A percentile compares a stretch with the other conserved stretches of the same genome.
These are phyloP conservation scores for Synchiropus splendidus DNA, from an alignment of 2,113 vertebrate species.

Conservation along the genomic window DNA sequence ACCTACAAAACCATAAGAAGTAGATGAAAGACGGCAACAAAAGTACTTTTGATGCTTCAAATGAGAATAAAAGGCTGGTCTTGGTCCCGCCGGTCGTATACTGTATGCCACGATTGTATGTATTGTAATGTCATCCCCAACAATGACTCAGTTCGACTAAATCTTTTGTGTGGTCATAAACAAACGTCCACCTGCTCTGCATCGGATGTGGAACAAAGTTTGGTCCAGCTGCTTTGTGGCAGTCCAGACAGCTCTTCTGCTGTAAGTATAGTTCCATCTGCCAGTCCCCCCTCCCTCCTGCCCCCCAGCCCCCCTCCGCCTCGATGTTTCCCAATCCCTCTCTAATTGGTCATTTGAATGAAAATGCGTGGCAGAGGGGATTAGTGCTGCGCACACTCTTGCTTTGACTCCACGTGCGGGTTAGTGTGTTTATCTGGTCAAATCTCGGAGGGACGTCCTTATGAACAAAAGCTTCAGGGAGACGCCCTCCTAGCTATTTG, in stretches of 20 bases:
- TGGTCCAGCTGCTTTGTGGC: conserved; percentile 15
- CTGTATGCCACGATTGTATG: too few relatives aligned
- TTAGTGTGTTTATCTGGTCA: conserved; percentile 37
- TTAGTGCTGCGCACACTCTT: conserved; percentile 21
- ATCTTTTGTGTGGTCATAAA: too few relatives aligned
- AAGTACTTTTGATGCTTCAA: too few relatives aligned
- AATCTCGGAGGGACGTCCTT: conserved; percentile 48
- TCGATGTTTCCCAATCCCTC: conserved; percentile 13
- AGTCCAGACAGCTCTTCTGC: conserved; percentile 1
- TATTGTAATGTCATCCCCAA: too few relatives aligned
- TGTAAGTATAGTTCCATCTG: conserved; percentile 27
- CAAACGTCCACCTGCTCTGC: conserved; percentile 13
- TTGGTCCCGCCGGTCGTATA: too few relatives aligned
- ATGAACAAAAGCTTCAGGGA: conserved; percentile 60
- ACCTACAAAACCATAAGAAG: too few relatives aligned
- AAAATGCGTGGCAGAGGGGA: conserved; percentile 43
- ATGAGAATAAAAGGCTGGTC: too few relatives aligned
- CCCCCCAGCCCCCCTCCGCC: conserved; percentile 7
- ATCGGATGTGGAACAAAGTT: not conserved
- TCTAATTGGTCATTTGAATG: conserved; percentile 48
- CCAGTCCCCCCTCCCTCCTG: conserved; percentile 11
- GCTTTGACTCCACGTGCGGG: conserved; percentile 19
- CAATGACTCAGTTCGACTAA: too few relatives aligned
- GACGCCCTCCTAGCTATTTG: conserved; percentile 39
- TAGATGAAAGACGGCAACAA: too few relatives aligned